Evolutionary conservation across 2,797 vertebrate species (phyloP).

Genomic region (Coreius guichenoti): DNA sequence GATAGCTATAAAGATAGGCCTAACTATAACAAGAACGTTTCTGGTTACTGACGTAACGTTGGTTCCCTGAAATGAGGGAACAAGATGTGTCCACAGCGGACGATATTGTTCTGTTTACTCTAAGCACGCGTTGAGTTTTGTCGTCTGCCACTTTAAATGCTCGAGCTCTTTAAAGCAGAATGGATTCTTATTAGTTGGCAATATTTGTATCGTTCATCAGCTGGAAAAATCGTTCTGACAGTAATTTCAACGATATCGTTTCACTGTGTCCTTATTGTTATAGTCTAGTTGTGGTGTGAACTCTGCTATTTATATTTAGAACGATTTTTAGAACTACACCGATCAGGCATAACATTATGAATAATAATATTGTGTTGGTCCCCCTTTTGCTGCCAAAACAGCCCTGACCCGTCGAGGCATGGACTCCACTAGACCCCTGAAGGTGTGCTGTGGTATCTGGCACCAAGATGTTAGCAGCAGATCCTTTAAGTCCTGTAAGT

Average conservation of each 20-base stretch:
- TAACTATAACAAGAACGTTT: neutral
- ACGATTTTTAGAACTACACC: too few relatives aligned
- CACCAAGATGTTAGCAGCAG: too few relatives aligned
- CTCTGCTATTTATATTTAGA: neutral
- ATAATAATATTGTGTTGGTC: too few relatives aligned
- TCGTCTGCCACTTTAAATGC: neutral
- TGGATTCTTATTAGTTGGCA: neutral
- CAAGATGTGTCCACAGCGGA: too few relatives aligned
- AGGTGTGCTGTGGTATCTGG: too few relatives aligned
- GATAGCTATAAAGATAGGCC: neutral
- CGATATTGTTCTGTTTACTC: neutral
- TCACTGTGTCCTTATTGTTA: neutral
- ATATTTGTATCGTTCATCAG: neutral
- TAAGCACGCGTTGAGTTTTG: neutral
- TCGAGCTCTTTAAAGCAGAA: neutral
- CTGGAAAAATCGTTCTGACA: neutral
- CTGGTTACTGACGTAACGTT: too few relatives aligned
- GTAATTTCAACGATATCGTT: neutral
- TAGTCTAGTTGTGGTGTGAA: neutral
- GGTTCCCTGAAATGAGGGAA: too few relatives aligned
- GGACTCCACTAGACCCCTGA: too few relatives aligned
- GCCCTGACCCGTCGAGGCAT: too few relatives aligned
- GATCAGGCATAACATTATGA: too few relatives aligned
- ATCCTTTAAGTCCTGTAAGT: too few relatives aligned
- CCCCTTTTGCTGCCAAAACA: too few relatives aligned